Base-by-base conservation (phyloP, 1,140 invertebrate species). In the Pinna nobilis region DNA sequence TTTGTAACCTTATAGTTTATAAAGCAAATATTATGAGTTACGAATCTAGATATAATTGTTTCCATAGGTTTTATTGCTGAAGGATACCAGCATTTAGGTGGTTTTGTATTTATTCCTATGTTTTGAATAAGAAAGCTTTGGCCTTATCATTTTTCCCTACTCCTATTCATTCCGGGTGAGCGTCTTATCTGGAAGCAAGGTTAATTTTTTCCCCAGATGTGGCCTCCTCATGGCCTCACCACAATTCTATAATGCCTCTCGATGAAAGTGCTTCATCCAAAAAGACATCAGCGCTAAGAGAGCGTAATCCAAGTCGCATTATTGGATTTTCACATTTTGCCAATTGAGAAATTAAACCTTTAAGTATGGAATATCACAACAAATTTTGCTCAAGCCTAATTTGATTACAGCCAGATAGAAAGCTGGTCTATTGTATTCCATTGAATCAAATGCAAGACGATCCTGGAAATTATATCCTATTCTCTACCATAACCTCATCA, bases 311-410 rank as follows among this genome's bases (percentile, higher is more conserved):
- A 44, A 20, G 44, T 37, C 18, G 37, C 13, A 35, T 76, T 70
- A 76, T 76, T 71, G 55, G 50, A 68, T 76, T 76, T 71, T 63
- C 64, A 59, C 55, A 68, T 76, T 66, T 51, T 63, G n/a, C 64
- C 68, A 57, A 76, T 61, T 59, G 69, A 71, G 74, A 55, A 71
- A 76, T 76, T 76, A 76, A 70, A 70, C 69, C 65, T 67, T 63
- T 71, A 71, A 71, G 69, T 70, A 67, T 53, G 60, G 60, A 57
- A 53, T 72, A 76, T 76, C 74, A 72, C 55, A 72, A 71, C 74
- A 63, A 64, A 76, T 71, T 76, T 68, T 35, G 47, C 55, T 76
- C 67, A 72, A 64, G 51, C 50, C 28, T 72, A 66, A 72, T 72
- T 55, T 59, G 47, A 72, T 72, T 72, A 72, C 32, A 39, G 47